phyloP scores from a whole-genome alignment of 2,113 vertebrate genomes.

The Rhea pennata region DNA sequence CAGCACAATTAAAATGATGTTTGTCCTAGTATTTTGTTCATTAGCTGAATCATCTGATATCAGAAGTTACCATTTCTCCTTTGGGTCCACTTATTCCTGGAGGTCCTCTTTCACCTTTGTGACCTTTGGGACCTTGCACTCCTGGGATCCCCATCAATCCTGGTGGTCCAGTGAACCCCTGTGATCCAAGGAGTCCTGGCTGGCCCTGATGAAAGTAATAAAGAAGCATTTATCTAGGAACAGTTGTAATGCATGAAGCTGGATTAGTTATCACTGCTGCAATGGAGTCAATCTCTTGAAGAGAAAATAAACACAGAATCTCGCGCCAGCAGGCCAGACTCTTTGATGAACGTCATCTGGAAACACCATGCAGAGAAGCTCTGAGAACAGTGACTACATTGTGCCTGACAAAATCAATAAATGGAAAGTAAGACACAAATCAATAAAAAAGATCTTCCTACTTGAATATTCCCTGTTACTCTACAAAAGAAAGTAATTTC shows the following conservation, averaged over 20 bases:
- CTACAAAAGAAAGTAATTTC: background rate
- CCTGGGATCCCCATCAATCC: slow-evolving; percentile 86
- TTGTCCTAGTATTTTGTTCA: background rate
- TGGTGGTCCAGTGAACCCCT: slow-evolving; percentile 83
- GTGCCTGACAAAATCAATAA: background rate
- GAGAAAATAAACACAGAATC: slow-evolving; percentile 2
- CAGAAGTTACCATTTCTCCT: slow-evolving; percentile 85
- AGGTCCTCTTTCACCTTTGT: slow-evolving; percentile 87
- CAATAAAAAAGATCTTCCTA: background rate
- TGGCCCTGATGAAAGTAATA: slow-evolving; percentile 81
- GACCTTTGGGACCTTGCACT: slow-evolving; percentile 88
- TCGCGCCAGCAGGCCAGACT: background rate
- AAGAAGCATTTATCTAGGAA: slow-evolving; percentile 5
- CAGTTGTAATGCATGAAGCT: background rate
- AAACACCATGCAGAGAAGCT: background rate
- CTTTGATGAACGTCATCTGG: background rate
- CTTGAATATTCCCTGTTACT: background rate
- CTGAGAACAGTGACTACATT: background rate
- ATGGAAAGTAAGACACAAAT: background rate
- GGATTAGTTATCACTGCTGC: background rate
- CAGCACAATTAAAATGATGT: background rate
- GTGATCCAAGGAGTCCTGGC: slow-evolving; percentile 86
- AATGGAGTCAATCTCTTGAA: background rate
- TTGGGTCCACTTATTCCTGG: slow-evolving; percentile 85
- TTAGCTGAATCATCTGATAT: background rate